Base-by-base conservation (phyloP, 2,888 invertebrate species). In the Synergus umbraculus region DNA sequence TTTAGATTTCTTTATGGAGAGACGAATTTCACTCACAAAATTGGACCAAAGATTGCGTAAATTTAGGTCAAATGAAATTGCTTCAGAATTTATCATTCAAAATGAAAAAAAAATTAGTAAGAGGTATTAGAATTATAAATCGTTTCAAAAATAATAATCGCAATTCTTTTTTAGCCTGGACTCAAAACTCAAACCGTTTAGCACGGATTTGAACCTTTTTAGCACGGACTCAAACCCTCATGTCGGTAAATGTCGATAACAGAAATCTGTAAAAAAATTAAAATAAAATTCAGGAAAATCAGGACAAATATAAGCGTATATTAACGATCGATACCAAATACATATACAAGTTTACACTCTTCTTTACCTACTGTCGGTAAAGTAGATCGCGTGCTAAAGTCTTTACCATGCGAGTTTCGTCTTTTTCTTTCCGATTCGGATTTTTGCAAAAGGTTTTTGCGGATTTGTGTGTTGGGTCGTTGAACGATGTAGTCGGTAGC, bases 291-390 rank as follows among this genome's bases (percentile, higher is more conserved):
- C n/a, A 2, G 5, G 18, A 58, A 18, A 58, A 58, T 18, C 5
- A 58, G 13, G n/a, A 18, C 18, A n/a, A 0, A 58, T 18, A 43
- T 10, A 41, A 13, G 18, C 41, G 43, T 18, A 43, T 9, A 66
- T 9, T 44, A 66, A 15, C 66, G 66, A 66, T 43, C 43, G 44
- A 66, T 66, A n/a, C 66, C 43, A 43, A 66, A 66, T 41, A 18
- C 66, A 43, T 66, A 43, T 66, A 66, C 43, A 44, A 66, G 66
- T n/a, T 66, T 66, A 43, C 4, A 1, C 0, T 0, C 4, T 43
- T 43, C 4, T 7, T 7, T 43, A 43, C 8, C 43, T 7, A 43
- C 8, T 43, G 43, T 43, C 43, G 43, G 43, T 43, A 43, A 43
- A 43, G 43, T 43, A 43, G 43, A 43, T 43, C 4, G 43, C 4